Conservation (phyloP, 2,113 vertebrate genomes). For the Vulpes ferrilata region DNA sequence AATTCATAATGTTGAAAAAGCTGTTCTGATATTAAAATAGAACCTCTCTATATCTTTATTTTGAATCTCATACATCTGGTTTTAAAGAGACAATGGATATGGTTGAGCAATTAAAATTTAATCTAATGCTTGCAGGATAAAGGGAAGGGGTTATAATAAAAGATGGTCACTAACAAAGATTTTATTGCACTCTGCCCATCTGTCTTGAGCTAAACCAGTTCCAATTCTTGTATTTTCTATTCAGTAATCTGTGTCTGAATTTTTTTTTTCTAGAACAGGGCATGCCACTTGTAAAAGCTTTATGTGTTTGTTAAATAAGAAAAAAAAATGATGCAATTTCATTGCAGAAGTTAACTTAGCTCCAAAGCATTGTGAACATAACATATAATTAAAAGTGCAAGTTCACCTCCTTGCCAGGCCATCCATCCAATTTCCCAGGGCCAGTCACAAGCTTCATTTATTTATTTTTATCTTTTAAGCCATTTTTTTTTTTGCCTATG, state of each 20-base stretch:
- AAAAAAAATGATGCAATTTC: not conserved
- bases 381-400: not conserved
- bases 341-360: not conserved
- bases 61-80: not conserved
- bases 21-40: conserved; percentile 24
- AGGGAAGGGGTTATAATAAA: not conserved
- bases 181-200: not conserved
- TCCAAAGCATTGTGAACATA: not conserved
- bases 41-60: not conserved
- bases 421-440: not conserved
- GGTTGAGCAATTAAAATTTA: not conserved
- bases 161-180: not conserved
- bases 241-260: not conserved
- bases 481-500: not conserved
- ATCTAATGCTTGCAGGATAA: not conserved
- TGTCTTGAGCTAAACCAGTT: not conserved
- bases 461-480: not conserved
- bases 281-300: not conserved
- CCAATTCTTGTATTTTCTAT: not conserved
- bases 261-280: not conserved
- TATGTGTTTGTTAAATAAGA: not conserved
- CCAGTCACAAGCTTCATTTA: not conserved
- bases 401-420: not conserved
- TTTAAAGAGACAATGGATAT: not conserved
- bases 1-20: not conserved